Evolutionary conservation across 1,140 invertebrate genomes (phyloP), one percentile per base, ranked within the genome.

Genomic region (Heliconius melpomene): DNA sequence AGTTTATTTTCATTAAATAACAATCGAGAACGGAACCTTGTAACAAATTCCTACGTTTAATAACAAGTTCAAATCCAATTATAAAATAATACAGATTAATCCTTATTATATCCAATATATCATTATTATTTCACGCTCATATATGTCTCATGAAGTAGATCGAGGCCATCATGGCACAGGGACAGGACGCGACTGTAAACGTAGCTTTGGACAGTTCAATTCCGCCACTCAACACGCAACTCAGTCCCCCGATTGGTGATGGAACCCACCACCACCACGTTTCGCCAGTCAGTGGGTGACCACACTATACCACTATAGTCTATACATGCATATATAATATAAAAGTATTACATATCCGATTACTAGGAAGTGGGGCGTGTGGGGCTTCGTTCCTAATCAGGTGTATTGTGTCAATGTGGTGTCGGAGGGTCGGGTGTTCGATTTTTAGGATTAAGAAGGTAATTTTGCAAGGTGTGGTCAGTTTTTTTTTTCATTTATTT

Each of bases 311-410:
- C 8, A 54, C 52, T 54, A 2, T 66, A 29, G 9, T 66, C 60
- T 13, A 66, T 46, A 46, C 11, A 46, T 46, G 16, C 40, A 46
- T 46, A 40, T 46, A 16, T 46, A 46, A 46, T 46, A 46, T 66
- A 18, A 66, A 66, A 66, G 60, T 66, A 66, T 26, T 57, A 73
- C 32, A 66, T 66, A 77, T 77, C 66, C 46, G 66, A 77, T 77
- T 77, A 77, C 76, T 70, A 32, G 76, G 76, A 77, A 77, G 70
- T 77, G 76, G 76, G 70, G 54, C 75, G 76, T 46, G 76, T 52
- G 76, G 76, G 76, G 76, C 76, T 77, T 77, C 76, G 46, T 8
- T 52, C n/a, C 74, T 52, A 74, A 52, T 50, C 73, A 20, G 74
- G 40, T 50, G 46, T 77, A 40, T 70, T 72, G 76, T 77, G 76